phyloP scores from a whole-genome alignment of 2,888 invertebrate genomes.

The Pimpla rufipes region DNA sequence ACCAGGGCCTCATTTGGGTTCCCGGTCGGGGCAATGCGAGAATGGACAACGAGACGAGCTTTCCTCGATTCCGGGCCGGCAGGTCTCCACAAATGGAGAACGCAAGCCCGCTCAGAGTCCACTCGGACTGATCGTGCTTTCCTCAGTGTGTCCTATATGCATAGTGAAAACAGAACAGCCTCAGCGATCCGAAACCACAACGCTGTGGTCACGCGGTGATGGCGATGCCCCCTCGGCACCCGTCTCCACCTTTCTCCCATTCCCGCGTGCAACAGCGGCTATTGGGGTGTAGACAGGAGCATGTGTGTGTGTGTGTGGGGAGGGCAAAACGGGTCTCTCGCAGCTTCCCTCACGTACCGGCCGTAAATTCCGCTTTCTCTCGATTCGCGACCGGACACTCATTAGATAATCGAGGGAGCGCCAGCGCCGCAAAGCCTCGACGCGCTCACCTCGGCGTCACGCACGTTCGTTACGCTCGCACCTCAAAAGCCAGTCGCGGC shows the following conservation, averaged over 20 bases:
- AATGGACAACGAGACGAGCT: too few relatives aligned
- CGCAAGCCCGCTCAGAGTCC: too few relatives aligned
- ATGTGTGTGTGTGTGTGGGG: too few relatives aligned
- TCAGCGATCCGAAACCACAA: conserved; percentile 55
- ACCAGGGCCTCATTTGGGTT: too few relatives aligned
- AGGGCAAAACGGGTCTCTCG: too few relatives aligned
- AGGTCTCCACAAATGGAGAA: too few relatives aligned
- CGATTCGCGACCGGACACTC: conserved; percentile 59
- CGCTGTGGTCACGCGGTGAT: conserved; percentile 46
- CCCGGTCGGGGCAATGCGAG: too few relatives aligned
- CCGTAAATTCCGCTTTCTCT: conserved; percentile 60
- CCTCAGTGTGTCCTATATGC: conserved; percentile 21
- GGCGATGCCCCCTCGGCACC: conserved; percentile 40
- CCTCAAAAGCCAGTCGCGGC: conserved; percentile 45
- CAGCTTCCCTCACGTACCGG: conserved; percentile 14
- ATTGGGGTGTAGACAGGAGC: too few relatives aligned
- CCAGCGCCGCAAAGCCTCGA: too few relatives aligned
- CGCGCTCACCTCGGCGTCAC: too few relatives aligned
- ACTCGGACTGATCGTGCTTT: conserved; percentile 50
- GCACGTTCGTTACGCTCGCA: conserved; percentile 45
- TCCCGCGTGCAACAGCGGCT: too few relatives aligned
- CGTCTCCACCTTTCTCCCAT: conserved; percentile 10
- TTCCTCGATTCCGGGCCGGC: too few relatives aligned
- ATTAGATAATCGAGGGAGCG: conserved; percentile 58
- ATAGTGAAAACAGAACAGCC: conserved; percentile 29